Base-by-base conservation (phyloP, 2,113 vertebrate species). In the Cavia aperea region DNA sequence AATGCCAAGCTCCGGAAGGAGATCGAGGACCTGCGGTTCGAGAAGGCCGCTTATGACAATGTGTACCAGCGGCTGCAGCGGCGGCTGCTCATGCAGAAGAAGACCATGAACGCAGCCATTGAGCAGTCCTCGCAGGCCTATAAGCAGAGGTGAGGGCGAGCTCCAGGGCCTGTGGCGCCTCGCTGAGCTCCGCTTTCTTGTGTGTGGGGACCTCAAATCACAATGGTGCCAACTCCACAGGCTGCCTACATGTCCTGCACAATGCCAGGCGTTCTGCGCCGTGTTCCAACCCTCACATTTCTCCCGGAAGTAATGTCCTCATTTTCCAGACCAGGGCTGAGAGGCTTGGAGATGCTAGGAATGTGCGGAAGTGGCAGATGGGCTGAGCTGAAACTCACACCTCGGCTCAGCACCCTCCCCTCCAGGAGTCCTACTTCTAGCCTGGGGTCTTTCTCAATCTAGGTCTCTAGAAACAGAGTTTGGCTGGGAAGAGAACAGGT, bases 1-100 rank as follows among this genome's bases (percentile, higher is more conserved):
- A 98, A 97, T 0, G 77, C 87, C 2, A 66, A 95, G 18, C 96
- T 98, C 66, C 95, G 95, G 70, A 92, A 96, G 83, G 95, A 97
- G 88, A 96, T 97, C 0, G 92, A 97, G 77, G 95, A 65, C 68
- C 89, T 97, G 2, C 95, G 63, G 29, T 92, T 65, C 2, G 96
- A 96, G 92, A 98, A 97, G 79, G 94, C 94, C 0, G 14, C 94
- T n/a, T 97, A 97, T 0, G 97, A 97, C 84, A 79, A 88, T 0
- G 92, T 49, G 46, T 97, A 96, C 85, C 86, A 93, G 73, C 96
- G 96, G 84, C 94, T 98, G 15, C 73, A 46, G 0, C 81, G 19
- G n/a, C 93, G 94, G 5, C 82, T 98, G 79, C 29, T 21, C 0
- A 24, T 33, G 51, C 97, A 98, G 89, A 97, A 91, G 86, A 96